These are phyloP conservation scores for Drosophila limbata DNA, from an alignment of 2,888 invertebrate genomes.

Conservation along the genomic window DNA sequence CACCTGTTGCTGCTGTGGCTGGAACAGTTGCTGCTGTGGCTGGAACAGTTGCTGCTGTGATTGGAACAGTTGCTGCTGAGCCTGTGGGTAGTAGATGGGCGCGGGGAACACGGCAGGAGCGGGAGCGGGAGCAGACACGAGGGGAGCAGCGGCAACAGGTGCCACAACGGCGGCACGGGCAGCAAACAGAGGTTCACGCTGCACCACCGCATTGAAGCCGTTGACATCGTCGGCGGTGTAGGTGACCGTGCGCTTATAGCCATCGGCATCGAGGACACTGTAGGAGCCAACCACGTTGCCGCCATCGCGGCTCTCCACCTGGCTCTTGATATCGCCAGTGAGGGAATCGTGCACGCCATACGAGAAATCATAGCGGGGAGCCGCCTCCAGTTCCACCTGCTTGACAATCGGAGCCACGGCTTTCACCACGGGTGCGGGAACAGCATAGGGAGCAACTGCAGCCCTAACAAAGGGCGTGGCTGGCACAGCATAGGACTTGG, in stretches of 20 bases:
- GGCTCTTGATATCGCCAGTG: conserved; percentile 86
- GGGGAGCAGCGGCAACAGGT: conserved; percentile 46
- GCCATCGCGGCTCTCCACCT: conserved; percentile 86
- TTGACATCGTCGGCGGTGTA: conserved; percentile 87
- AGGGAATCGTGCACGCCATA: conserved; percentile 86
- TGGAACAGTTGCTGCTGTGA: conserved; percentile 54
- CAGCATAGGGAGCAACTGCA: conserved; percentile 48
- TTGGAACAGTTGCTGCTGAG: conserved; percentile 51
- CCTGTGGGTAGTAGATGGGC: conserved; percentile 66
- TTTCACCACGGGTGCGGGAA: conserved; percentile 44
- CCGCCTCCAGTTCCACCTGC: conserved; percentile 77
- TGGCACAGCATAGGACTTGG: conserved; percentile 55
- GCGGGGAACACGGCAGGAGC: conserved; percentile 55
- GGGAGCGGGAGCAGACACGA: conserved; percentile 14
- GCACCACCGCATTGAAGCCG: conserved; percentile 87
- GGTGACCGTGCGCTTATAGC: conserved; percentile 86
- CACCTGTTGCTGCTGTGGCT: conserved; percentile 49
- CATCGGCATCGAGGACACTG: conserved; percentile 87
- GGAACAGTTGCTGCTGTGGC: conserved; percentile 46
- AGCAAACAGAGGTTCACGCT: conserved; percentile 85
- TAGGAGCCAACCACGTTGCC: conserved; percentile 87
- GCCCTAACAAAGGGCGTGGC: conserved; percentile 57
- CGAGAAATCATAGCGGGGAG: conserved; percentile 85
- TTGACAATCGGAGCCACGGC: conserved; percentile 55
- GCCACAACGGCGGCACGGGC: conserved; percentile 57